phyloP scores from a whole-genome alignment of 2,888 invertebrate species.

The Caenorhabditis sinica region DNA sequence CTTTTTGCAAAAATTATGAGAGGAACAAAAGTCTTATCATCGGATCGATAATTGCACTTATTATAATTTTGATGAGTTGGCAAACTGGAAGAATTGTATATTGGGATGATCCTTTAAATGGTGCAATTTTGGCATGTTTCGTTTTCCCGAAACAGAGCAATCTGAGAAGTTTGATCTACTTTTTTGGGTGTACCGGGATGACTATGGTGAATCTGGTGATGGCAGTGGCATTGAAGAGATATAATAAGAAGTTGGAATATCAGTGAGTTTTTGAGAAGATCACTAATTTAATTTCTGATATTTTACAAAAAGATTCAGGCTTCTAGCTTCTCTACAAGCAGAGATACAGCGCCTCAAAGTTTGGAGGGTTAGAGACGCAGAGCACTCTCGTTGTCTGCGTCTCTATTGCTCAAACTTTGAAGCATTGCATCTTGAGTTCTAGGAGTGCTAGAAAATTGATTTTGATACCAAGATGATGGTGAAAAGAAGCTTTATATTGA shows the following conservation, averaged over 20 bases:
- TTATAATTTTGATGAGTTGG: neutral
- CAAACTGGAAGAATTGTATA: constrained; percentile 13
- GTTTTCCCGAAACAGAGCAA: constrained; percentile 16
- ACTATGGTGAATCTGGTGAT: constrained; percentile 26
- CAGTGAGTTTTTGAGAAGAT: constrained; percentile 46
- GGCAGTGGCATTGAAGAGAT: constrained; percentile 19
- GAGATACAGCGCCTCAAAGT: too few species aligned
- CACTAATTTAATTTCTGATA: too few species aligned
- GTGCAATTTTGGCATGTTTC: constrained; percentile 22
- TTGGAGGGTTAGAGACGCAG: too few species aligned
- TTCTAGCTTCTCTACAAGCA: too few species aligned
- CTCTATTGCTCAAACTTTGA: too few species aligned
- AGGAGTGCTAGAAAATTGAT: too few species aligned
- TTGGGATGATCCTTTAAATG: constrained; percentile 40
- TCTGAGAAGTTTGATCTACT: constrained; percentile 1
- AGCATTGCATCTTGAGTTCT: too few species aligned
- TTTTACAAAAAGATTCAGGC: neutral
- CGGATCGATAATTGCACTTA: neutral
- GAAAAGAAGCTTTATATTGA: too few species aligned
- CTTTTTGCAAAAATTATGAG: constrained; percentile 11
- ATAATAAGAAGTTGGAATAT: constrained; percentile 50
- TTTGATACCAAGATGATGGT: too few species aligned
- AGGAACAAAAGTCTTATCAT: neutral
- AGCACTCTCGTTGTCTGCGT: too few species aligned
- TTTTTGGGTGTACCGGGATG: constrained; percentile 12